These are phyloP conservation scores for Tenualosa thibaudeaui DNA, from an alignment of 2,797 vertebrate species.

Conservation along the genomic window DNA sequence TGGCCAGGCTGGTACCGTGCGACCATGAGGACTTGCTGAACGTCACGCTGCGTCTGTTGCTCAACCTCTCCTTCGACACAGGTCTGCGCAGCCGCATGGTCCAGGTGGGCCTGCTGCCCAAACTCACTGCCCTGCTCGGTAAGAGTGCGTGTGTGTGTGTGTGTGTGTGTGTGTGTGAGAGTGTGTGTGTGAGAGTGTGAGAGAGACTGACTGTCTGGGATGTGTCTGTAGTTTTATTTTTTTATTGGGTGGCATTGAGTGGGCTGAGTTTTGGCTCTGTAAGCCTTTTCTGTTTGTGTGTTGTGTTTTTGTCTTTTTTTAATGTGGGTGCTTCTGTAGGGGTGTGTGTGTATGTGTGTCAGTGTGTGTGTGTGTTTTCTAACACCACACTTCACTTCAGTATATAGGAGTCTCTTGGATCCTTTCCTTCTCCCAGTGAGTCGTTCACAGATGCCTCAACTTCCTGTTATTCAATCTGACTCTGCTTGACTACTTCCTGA, in stretches of 20 bases:
- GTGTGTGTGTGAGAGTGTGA: background rate
- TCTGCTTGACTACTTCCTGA: constrained; percentile 58
- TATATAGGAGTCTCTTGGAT: background rate
- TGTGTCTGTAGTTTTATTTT: background rate
- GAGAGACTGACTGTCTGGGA: background rate
- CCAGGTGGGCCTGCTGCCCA: constrained; percentile 86
- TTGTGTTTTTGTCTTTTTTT: background rate
- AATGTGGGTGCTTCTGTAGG: background rate
- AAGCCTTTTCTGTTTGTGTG: background rate
- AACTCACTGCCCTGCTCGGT: constrained; percentile 86
- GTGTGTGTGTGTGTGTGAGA: background rate
- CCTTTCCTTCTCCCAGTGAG: background rate
- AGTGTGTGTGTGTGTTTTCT: background rate
- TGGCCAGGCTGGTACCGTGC: constrained; percentile 87
- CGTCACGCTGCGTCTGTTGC: constrained; percentile 83
- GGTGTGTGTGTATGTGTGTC: background rate
- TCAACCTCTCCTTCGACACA: constrained; percentile 92
- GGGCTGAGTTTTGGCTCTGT: background rate
- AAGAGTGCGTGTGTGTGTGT: constrained; percentile 40
- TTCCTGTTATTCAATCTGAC: constrained; percentile 26
- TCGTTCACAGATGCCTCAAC: constrained; percentile 31
- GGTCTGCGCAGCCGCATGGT: constrained; percentile 90
- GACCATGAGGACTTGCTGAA: constrained; percentile 86
- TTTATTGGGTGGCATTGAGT: background rate
- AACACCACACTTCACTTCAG: background rate